These are phyloP conservation scores for Triplophysa rosa DNA, from an alignment of 2,113 vertebrate genomes.

Conservation along the genomic window DNA sequence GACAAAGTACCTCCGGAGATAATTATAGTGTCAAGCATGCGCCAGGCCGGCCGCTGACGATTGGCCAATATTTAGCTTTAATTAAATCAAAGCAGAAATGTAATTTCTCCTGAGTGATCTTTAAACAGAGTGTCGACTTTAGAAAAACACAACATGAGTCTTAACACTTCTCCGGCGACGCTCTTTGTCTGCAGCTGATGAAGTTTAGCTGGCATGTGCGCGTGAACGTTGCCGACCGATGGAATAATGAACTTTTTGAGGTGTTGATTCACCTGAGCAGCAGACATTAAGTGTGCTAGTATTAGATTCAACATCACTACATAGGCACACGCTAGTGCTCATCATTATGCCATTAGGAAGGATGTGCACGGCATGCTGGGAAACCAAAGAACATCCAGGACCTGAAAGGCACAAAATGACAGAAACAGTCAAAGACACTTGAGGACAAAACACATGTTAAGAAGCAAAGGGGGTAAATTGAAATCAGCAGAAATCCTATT, in stretches of 20 bases:
- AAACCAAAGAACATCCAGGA: too few species aligned
- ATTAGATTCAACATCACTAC: background rate
- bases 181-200: constrained; percentile 47
- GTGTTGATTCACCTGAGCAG: constrained; percentile 22
- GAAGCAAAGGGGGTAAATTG: too few species aligned
- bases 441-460: too few species aligned
- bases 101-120: constrained; percentile 77
- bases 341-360: too few species aligned
- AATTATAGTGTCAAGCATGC: constrained; percentile 81
- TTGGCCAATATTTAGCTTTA: constrained; percentile 81
- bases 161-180: constrained; percentile 62
- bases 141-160: constrained; percentile 68
- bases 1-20: constrained; percentile 81
- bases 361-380: too few species aligned
- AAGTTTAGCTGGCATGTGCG: background rate
- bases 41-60: constrained; percentile 69
- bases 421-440: too few species aligned
- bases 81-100: constrained; percentile 83
- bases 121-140: constrained; percentile 64
- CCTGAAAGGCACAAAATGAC: too few species aligned
- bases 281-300: background rate
- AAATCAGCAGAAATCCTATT: too few species aligned
- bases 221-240: background rate
- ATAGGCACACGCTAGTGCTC: too few species aligned
- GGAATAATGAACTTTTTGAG: constrained; percentile 25